Evolutionary conservation across 2,113 vertebrate species (phyloP).

Genomic region (Reinhardtius hippoglossoides): DNA sequence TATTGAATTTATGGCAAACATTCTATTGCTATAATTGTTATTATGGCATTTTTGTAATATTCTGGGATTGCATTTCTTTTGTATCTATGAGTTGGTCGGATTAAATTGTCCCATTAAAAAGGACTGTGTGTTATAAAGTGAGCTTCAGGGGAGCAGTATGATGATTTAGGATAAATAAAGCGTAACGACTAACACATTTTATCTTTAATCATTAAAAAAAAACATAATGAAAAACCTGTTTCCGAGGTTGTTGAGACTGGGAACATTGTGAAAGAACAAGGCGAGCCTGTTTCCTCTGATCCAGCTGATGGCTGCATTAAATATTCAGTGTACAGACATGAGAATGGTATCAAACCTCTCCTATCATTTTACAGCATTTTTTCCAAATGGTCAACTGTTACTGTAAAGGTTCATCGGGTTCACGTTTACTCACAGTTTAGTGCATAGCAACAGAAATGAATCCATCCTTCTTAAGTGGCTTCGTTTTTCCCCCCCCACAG

Average conservation of each 20-base stretch:
- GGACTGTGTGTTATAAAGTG: neutral
- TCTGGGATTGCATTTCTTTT: too few species aligned
- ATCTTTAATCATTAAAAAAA: too few species aligned
- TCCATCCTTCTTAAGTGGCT: constrained; percentile 26
- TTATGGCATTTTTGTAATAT: too few species aligned
- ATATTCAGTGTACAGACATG: neutral
- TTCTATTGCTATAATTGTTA: too few species aligned
- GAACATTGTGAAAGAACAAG: neutral
- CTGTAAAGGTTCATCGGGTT: neutral
- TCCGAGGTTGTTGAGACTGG: neutral
- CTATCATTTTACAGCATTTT: constrained; percentile 3
- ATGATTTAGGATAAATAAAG: too few species aligned
- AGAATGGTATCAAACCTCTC: constrained; percentile 1
- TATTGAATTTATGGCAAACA: too few species aligned
- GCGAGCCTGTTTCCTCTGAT: neutral
- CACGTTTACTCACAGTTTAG: neutral
- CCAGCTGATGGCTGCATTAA: neutral
- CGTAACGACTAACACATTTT: too few species aligned
- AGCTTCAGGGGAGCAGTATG: neutral
- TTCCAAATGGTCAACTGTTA: neutral
- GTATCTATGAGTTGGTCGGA: too few species aligned
- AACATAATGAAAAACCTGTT: too few species aligned
- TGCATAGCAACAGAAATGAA: neutral
- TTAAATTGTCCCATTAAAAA: too few species aligned
- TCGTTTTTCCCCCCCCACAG: constrained; percentile 71